These are phyloP conservation scores for Hermaeophaga mercurialis DNA, from an alignment of 2,888 invertebrate species.

Conservation along the genomic window DNA sequence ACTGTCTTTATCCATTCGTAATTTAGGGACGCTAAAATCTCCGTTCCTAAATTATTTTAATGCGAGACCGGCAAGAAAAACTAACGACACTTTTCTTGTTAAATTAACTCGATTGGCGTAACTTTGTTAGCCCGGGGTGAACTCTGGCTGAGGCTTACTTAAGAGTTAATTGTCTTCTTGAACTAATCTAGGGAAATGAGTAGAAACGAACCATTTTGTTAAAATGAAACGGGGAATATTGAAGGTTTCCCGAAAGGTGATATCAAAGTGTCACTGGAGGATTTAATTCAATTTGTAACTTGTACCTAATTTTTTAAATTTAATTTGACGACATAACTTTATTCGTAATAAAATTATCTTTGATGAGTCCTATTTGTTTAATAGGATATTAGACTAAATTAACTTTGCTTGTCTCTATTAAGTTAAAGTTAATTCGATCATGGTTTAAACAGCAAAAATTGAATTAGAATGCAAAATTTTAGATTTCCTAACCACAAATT, in stretches of 20 bases:
- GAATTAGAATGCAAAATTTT: too few species aligned
- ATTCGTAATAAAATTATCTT: too few species aligned
- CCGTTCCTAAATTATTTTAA: constrained; percentile 14
- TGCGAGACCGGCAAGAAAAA: constrained; percentile 13
- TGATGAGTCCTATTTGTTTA: too few species aligned
- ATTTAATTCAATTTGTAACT: too few species aligned
- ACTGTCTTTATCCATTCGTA: not conserved
- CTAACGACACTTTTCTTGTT: constrained; percentile 15
- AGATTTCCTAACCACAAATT: too few species aligned
- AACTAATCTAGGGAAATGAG: constrained; percentile 13
- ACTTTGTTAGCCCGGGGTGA: constrained; percentile 12
- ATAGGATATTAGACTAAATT: too few species aligned
- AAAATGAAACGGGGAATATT: not conserved
- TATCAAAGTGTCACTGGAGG: too few species aligned
- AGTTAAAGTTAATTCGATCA: too few species aligned
- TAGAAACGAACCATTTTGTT: constrained; percentile 6
- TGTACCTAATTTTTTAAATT: too few species aligned
- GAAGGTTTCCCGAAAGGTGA: not conserved
- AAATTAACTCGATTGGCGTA: constrained; percentile 7
- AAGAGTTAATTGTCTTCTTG: constrained; percentile 14
- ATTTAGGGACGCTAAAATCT: not conserved
- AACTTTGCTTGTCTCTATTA: too few species aligned
- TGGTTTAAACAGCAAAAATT: too few species aligned
- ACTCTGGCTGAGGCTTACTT: constrained; percentile 5
- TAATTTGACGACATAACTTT: too few species aligned